Conservation (phyloP, 2,888 invertebrate species). For the Tachina lurida region DNA sequence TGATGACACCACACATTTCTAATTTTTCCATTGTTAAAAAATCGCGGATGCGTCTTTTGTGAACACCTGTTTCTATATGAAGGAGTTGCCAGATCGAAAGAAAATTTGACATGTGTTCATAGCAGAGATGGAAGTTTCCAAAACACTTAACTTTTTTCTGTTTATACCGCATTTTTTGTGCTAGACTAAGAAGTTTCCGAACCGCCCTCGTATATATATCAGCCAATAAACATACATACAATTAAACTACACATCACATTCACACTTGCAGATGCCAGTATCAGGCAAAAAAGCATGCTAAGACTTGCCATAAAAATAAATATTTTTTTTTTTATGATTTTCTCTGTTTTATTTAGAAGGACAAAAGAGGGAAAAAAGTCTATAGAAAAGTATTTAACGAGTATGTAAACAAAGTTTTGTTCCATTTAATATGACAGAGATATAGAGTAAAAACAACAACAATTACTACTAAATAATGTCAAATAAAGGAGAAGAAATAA, state of each 20-base stretch:
- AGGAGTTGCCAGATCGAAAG: no score
- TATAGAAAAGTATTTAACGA: slow-evolving; percentile 19
- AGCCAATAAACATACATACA: neutral
- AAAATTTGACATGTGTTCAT: no score
- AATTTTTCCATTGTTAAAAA: no score
- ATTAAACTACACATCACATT: neutral
- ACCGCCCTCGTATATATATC: neutral
- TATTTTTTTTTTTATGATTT: slow-evolving; percentile 22
- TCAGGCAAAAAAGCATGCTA: neutral
- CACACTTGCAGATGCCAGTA: neutral
- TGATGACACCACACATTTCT: no score
- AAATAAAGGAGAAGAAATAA: slow-evolving; percentile 13
- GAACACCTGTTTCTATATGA: no score
- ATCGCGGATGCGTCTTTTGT: no score
- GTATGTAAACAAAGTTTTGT: slow-evolving; percentile 31
- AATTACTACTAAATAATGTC: slow-evolving; percentile 33
- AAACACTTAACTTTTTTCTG: no score
- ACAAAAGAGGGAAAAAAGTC: neutral
- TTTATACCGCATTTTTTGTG: no score
- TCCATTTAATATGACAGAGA: neutral
- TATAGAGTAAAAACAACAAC: slow-evolving; percentile 13
- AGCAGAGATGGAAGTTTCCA: no score
- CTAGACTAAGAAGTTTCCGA: no score
- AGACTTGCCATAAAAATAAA: slow-evolving; percentile 22
- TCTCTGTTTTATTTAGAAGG: neutral